phyloP scores from a whole-genome alignment of 1,140 invertebrate species.

The Coenobita brevimanus region DNA sequence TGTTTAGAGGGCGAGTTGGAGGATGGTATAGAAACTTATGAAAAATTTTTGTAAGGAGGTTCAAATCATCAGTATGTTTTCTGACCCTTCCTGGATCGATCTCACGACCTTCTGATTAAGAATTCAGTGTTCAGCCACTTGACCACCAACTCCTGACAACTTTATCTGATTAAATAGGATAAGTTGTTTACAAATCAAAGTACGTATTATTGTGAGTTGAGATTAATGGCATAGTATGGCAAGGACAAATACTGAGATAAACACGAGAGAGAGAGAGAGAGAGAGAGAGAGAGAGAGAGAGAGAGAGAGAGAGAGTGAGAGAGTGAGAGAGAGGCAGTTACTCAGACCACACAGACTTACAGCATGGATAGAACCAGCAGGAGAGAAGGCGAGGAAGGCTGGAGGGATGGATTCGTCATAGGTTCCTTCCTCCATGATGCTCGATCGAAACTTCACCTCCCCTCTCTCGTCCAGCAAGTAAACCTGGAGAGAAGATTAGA shows the following conservation, averaged over 20 bases:
- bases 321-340: not conserved
- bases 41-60: too few species aligned
- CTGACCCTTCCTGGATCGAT: too few species aligned
- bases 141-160: too few species aligned
- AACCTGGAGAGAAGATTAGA: conserved; percentile 29
- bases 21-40: too few species aligned
- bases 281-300: not conserved
- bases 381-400: conserved; percentile 60
- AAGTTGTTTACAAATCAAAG: too few species aligned
- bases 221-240: not conserved
- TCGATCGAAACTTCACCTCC: conserved; percentile 54
- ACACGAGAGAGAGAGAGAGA: not conserved
- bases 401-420: conserved; percentile 56
- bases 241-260: not conserved
- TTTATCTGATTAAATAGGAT: too few species aligned
- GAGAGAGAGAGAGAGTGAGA: not conserved
- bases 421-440: conserved; percentile 29
- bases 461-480: conserved; percentile 57
- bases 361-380: conserved; percentile 39
- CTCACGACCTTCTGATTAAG: not conserved
- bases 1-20: too few species aligned
- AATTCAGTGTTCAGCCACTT: not conserved
- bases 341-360: conserved; percentile 38
- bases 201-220: not conserved
- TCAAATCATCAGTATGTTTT: too few species aligned